These are phyloP conservation scores for Tolmerus cingulatus DNA, from an alignment of 2,888 invertebrate genomes.

Conservation along the genomic window DNA sequence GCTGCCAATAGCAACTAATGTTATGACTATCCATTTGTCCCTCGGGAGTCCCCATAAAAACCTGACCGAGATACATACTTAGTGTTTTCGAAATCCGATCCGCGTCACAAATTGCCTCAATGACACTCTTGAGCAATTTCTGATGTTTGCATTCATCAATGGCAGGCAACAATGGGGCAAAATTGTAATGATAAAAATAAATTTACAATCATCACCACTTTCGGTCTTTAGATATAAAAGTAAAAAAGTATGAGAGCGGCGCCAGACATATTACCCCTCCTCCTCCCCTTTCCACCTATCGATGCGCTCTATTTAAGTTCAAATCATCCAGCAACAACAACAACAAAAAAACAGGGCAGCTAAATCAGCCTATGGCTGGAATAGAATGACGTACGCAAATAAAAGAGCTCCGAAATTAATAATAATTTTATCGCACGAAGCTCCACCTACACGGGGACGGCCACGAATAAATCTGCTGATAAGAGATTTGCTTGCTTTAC, in stretches of 20 bases:
- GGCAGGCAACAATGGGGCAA: neutral
- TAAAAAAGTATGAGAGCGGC: neutral
- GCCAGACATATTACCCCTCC: neutral
- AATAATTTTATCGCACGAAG: slow-evolving; percentile 8
- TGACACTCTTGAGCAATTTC: neutral
- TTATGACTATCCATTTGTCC: neutral
- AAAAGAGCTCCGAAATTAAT: neutral
- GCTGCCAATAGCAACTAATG: neutral
- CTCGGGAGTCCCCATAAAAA: neutral
- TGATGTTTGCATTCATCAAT: slow-evolving; percentile 6
- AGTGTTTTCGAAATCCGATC: neutral
- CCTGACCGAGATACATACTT: neutral
- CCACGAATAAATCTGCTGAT: slow-evolving; percentile 18
- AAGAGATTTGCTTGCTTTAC: slow-evolving; percentile 11
- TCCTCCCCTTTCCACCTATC: neutral
- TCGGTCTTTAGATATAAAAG: neutral
- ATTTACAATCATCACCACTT: slow-evolving; percentile 18
- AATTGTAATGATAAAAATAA: neutral
- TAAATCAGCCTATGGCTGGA: neutral
- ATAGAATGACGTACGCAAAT: neutral
- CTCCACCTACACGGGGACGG: slow-evolving; percentile 20
- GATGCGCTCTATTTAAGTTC: neutral
- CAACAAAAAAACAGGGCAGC: neutral
- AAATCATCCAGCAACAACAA: neutral
- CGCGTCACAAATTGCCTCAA: slow-evolving; percentile 7